Conservation (phyloP, 92 coral and sea anemone species). For the Porites rus region DNA sequence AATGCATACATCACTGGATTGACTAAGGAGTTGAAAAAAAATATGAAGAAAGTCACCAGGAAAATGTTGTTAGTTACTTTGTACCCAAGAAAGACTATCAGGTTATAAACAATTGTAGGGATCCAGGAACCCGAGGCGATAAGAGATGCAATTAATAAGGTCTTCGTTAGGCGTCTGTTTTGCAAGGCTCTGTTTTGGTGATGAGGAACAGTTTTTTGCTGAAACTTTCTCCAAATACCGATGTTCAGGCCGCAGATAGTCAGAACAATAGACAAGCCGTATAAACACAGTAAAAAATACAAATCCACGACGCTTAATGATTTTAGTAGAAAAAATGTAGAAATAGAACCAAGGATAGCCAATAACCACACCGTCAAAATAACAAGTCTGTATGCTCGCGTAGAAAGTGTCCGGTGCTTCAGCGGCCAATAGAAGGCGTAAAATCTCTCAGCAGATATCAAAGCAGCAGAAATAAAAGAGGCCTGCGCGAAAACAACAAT, state of each 20-base stretch:
- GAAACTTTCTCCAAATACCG: slow-evolving; percentile 21
- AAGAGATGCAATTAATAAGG: neutral
- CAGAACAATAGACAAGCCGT: neutral
- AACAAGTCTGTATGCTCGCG: neutral
- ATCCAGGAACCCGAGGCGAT: neutral
- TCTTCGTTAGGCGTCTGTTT: slow-evolving; percentile 20
- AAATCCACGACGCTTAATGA: neutral
- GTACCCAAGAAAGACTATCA: neutral
- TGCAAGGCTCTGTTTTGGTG: neutral
- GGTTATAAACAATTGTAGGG: neutral
- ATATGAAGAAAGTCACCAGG: neutral
- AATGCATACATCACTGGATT: slow-evolving; percentile 17
- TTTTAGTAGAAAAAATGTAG: neutral
- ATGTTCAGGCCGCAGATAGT: neutral
- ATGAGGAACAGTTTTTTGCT: neutral
- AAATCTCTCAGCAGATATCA: too few species aligned
- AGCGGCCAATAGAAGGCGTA: too few species aligned
- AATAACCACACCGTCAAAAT: neutral
- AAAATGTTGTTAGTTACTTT: neutral
- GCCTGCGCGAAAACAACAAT: too few species aligned
- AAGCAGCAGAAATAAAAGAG: too few species aligned
- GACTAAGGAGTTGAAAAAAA: slow-evolving; percentile 5
- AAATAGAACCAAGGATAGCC: neutral
- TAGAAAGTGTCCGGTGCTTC: neutral
- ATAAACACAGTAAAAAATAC: neutral